Conservation (phyloP, 2,113 vertebrate species). For the Pollimyrus isidori region DNA sequence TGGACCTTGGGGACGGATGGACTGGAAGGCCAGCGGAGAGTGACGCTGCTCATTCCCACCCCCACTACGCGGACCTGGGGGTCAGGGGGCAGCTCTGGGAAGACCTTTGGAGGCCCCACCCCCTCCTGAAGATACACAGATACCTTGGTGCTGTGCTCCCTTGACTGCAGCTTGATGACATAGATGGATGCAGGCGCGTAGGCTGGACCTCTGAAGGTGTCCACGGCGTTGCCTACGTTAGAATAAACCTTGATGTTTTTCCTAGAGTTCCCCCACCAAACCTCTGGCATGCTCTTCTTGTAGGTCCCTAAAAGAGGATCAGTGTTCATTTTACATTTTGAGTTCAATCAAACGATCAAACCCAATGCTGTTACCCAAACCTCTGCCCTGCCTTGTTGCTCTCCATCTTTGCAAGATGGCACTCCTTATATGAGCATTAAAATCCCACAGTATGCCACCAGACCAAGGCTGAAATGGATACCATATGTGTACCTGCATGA, state of each 20-base stretch:
- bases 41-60: slow-evolving; percentile 71
- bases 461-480: neutral
- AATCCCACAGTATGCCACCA: neutral
- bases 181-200: slow-evolving; percentile 60
- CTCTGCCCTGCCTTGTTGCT: neutral
- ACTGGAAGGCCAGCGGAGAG: slow-evolving; percentile 74
- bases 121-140: slow-evolving; percentile 65
- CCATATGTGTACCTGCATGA: neutral
- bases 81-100: slow-evolving; percentile 70
- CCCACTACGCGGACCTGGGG: slow-evolving; percentile 63
- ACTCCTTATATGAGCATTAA: neutral
- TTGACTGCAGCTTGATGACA: slow-evolving; percentile 66
- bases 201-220: slow-evolving; percentile 65
- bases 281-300: slow-evolving; percentile 60
- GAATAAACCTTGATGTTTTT: slow-evolving; percentile 60
- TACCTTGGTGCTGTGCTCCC: slow-evolving; percentile 62
- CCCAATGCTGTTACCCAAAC: neutral
- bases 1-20: slow-evolving; percentile 49
- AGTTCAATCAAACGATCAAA: neutral
- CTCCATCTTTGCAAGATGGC: neutral
- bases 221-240: slow-evolving; percentile 64
- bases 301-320: slow-evolving; percentile 47
- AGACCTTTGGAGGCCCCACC: slow-evolving; percentile 50
- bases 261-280: slow-evolving; percentile 59
- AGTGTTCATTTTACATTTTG: no score